Evolutionary conservation across 2,888 invertebrate species (phyloP).

Genomic region (Aphrophora alni): DNA sequence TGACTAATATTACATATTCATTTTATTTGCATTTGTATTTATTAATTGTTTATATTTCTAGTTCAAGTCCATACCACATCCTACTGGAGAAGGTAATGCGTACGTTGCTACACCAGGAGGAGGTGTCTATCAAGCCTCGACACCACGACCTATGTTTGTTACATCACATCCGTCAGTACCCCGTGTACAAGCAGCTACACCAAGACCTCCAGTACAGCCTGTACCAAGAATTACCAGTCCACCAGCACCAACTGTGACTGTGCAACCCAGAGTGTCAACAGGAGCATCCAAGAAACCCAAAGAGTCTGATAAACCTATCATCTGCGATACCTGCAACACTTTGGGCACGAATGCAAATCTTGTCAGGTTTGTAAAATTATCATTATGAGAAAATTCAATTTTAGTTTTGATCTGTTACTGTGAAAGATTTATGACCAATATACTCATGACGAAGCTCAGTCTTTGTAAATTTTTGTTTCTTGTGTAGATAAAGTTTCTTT

Average conservation of each 20-base stretch:
- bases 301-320: conserved; percentile 60
- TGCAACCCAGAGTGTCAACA: conserved; percentile 48
- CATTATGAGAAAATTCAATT: background rate
- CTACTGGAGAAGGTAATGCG: conserved; percentile 64
- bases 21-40: background rate
- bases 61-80: conserved; percentile 81
- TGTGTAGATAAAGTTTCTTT: no score
- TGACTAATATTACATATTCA: no score
- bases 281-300: conserved; percentile 55
- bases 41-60: conserved; percentile 54
- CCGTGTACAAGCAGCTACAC: conserved; percentile 42
- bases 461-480: no score
- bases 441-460: no score
- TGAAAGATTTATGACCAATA: no score
- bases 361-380: conserved; percentile 69
- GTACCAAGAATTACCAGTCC: conserved; percentile 39
- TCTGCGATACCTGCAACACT: conserved; percentile 72
- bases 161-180: background rate
- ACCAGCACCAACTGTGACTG: conserved; percentile 29
- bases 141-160: background rate
- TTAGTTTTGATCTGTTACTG: conserved; percentile 7
- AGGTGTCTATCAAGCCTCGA: conserved; percentile 34
- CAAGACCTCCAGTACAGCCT: conserved; percentile 51
- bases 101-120: conserved; percentile 47
- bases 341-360: conserved; percentile 69